Evolutionary conservation across 1,140 invertebrate genomes (phyloP).

Genomic region (Heliconius hermathena): DNA sequence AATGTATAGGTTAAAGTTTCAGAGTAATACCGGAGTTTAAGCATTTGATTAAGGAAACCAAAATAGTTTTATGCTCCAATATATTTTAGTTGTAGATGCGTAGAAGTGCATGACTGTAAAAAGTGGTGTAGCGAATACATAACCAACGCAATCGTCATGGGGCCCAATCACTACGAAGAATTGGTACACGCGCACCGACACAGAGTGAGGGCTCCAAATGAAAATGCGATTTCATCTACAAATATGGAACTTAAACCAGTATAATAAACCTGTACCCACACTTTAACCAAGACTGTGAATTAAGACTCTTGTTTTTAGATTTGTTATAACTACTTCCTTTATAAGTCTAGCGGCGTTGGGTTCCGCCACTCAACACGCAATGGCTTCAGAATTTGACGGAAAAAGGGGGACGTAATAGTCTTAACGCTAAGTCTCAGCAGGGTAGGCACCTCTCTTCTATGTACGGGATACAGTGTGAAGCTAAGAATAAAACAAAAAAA

Average conservation of each 20-base stretch:
- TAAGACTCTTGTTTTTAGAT: not conserved
- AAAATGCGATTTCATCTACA: slow-evolving; percentile 20
- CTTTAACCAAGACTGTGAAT: not conserved
- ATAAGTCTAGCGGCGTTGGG: not conserved
- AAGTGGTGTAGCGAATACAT: slow-evolving; percentile 23
- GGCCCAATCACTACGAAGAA: not conserved
- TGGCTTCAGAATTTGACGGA: too few species aligned
- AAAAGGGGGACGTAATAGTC: too few species aligned
- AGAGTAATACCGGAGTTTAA: not conserved
- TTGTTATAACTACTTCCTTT: not conserved
- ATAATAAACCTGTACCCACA: slow-evolving; percentile 14
- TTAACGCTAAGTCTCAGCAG: too few species aligned
- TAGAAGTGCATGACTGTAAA: not conserved
- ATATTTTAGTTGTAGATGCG: not conserved
- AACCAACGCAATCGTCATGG: not conserved
- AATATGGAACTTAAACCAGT: slow-evolving; percentile 17
- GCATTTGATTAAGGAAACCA: not conserved
- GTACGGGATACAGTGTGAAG: not conserved
- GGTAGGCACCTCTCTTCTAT: too few species aligned
- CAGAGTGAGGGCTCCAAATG: not conserved
- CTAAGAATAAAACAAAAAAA: not conserved
- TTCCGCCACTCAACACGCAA: too few species aligned
- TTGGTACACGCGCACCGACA: slow-evolving; percentile 1
- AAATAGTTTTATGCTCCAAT: not conserved
- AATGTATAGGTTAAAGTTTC: not conserved